These are phyloP conservation scores for Micoletzkya japonica DNA, from an alignment of 2,888 invertebrate species.

Conservation along the genomic window DNA sequence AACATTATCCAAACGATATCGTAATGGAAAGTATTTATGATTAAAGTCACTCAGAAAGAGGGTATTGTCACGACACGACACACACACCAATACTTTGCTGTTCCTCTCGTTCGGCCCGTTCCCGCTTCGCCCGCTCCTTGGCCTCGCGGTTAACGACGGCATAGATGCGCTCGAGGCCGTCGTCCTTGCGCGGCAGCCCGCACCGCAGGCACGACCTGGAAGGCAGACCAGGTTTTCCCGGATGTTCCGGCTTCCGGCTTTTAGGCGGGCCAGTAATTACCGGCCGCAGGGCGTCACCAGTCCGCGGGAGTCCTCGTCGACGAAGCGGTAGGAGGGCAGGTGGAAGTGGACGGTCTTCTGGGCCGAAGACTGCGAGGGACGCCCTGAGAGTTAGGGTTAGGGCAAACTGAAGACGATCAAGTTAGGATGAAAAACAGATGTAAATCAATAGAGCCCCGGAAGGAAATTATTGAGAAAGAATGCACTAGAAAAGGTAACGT, in stretches of 20 bases:
- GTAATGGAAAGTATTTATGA: not conserved
- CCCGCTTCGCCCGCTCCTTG: not conserved
- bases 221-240: not conserved
- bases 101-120: not conserved
- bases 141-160: slow-evolving; percentile 17
- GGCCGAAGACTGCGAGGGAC: not conserved
- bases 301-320: slow-evolving; percentile 43
- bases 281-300: slow-evolving; percentile 23
- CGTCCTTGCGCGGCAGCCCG: slow-evolving; percentile 28
- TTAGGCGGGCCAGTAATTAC: slow-evolving; percentile 2
- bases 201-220: slow-evolving; percentile 25
- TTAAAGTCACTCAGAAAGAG: too few species aligned
- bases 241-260: not conserved
- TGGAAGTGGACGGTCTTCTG: slow-evolving; percentile 46
- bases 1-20: not conserved
- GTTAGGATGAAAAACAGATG: too few species aligned
- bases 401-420: not conserved
- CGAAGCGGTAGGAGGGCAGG: slow-evolving; percentile 48
- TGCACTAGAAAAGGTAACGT: too few species aligned
- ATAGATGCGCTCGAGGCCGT: slow-evolving; percentile 41
- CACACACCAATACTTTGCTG: slow-evolving; percentile 16
- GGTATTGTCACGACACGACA: not conserved
- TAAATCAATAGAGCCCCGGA: too few species aligned
- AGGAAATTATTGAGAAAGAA: too few species aligned
- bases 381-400: slow-evolving; percentile 12